Base-by-base conservation (phyloP, 2,797 vertebrate species). In the Typhlichthys eigenmanni region DNA sequence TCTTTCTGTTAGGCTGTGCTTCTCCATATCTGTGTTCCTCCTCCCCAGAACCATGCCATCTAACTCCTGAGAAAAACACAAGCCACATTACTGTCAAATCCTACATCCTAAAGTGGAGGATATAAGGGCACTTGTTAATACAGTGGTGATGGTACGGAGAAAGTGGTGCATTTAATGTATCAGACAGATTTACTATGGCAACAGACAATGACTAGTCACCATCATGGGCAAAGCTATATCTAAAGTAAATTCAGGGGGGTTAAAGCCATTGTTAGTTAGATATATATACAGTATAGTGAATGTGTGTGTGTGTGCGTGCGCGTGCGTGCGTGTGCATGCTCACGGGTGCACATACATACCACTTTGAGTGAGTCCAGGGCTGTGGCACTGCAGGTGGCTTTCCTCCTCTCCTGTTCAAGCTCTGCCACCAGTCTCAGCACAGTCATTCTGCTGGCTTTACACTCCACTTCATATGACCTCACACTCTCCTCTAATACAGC, bases 401-500 rank as follows among this genome's bases (percentile, higher is more conserved):
- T 93, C 61, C 84, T 87, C 80, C 91, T 93, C 76, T 96, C 95
- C 45, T 83, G 90, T 64, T 79, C 87, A 68, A 93, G 83, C 83
- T 97, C 96, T 2, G 92, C 90, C 70, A 91, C 91, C 69, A 98
- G 89, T 83, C 95, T 92, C 88, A 91, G 78, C 64, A 95, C 91
- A 0, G 93, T 97, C 84, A 95, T 95, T 77, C 95, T 94, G 75
- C 90, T 94, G 76, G 94, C 93, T 88, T 93, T 95, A 72, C 94
- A 93, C 63, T 98, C 95, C 85, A 95, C 80, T 82, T 98, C 94
- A 83, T 93, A 91, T 77, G 91, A 87, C 60, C 66, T 88, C 34
- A 93, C 49, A 50, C 87, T 87, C 83, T 95, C 94, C 86, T 95
- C 93, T 80, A 96, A 75, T 75, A 89, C 82, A 52, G 68, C 61